Percentiles rank a stretch among this genome's conserved stretches.
Evolutionary conservation across 1,140 invertebrate genomes (phyloP).

Genomic region (Bombus confusus): DNA sequence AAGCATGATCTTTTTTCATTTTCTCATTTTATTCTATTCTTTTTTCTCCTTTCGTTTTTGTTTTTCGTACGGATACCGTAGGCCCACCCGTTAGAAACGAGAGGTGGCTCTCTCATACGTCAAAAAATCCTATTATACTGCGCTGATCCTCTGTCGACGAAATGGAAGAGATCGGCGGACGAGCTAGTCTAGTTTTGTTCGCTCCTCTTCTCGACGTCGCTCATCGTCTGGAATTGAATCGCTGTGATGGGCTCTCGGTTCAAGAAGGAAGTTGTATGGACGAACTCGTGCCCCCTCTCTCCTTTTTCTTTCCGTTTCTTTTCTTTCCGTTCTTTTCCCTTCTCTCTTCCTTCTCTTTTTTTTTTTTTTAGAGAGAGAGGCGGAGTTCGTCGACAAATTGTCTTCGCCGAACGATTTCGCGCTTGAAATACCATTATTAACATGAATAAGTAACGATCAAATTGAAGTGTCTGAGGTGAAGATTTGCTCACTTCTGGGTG

Average conservation of each 20-base stretch:
- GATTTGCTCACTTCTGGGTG: too few species aligned
- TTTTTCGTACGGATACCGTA: not conserved
- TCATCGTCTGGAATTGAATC: conserved; percentile 66
- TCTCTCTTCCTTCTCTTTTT: too few species aligned
- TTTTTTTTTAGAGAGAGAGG: not conserved
- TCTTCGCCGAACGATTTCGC: conserved; percentile 22
- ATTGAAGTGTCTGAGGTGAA: too few species aligned
- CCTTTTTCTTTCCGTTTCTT: too few species aligned
- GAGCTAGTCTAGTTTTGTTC: conserved; percentile 67
- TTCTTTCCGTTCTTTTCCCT: not conserved
- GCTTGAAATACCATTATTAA: conserved; percentile 10
- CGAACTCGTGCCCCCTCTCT: conserved; percentile 21
- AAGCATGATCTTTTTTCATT: conserved; percentile 33
- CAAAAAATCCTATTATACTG: conserved; percentile 68
- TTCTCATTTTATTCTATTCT: not conserved
- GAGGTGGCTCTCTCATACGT: conserved; percentile 59
- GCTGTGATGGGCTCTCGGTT: conserved; percentile 61
- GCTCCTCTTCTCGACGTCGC: conserved; percentile 65
- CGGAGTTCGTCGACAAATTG: conserved; percentile 1
- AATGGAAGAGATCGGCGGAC: conserved; percentile 63
- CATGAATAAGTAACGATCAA: not conserved
- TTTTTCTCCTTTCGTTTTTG: not conserved
- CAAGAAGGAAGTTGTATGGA: conserved; percentile 51
- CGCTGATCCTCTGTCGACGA: conserved; percentile 64
- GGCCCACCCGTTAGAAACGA: conserved; percentile 40